phyloP scores from a whole-genome alignment of 2,113 vertebrate species.

The Tiliqua scincoides region DNA sequence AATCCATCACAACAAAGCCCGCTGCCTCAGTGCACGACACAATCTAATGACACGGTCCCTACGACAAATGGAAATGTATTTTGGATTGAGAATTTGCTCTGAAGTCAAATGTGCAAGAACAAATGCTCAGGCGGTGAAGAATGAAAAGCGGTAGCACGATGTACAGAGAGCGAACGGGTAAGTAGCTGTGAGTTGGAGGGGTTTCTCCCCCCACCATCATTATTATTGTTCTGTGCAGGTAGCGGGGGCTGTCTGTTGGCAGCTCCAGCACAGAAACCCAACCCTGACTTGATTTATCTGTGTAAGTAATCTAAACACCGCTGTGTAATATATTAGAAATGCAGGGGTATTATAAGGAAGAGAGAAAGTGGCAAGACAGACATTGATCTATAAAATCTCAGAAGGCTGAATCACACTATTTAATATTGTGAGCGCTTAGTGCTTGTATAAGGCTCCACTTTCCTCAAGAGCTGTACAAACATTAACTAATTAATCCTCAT shows the following conservation, averaged over 20 bases:
- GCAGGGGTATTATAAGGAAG: background rate
- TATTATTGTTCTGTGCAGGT: conserved; percentile 22
- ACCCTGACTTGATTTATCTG: conserved; percentile 5
- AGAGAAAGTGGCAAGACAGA: background rate
- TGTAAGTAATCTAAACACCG: conserved; percentile 33
- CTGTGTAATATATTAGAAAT: conserved; percentile 25
- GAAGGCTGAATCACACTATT: conserved; percentile 38
- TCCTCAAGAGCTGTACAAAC: conserved; percentile 53
- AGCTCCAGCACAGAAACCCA: conserved; percentile 24
- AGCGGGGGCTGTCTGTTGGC: background rate
- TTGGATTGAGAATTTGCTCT: conserved; percentile 5
- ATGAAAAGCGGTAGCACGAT: background rate
- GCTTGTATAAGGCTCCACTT: conserved; percentile 25
- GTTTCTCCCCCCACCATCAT: background rate
- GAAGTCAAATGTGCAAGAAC: background rate
- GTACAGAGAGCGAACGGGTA: background rate
- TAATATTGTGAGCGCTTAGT: conserved; percentile 24
- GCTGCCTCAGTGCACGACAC: background rate
- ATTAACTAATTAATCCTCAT: conserved; percentile 56
- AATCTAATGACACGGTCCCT: background rate
- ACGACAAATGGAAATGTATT: conserved; percentile 43
- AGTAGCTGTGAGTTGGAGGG: too few species aligned
- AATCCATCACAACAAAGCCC: background rate
- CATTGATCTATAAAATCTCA: conserved; percentile 23
- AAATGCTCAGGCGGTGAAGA: background rate